Percentiles rank a stretch among this genome's conserved stretches.
Evolutionary conservation across 1,140 invertebrate species (phyloP).

Genomic region (Drosophila malerkotliana): DNA sequence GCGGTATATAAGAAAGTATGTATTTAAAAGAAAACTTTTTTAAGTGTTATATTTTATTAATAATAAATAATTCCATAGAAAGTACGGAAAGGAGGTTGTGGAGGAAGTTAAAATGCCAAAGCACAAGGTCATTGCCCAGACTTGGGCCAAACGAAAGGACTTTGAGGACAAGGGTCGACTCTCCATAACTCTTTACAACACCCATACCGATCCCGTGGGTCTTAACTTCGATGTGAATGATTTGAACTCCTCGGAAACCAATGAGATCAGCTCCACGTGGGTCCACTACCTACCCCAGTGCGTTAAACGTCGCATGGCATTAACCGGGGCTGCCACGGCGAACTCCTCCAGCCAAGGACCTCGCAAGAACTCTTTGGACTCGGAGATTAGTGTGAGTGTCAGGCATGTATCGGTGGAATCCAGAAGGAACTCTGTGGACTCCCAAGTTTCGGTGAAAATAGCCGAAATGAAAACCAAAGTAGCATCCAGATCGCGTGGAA

Average conservation of each 20-base stretch:
- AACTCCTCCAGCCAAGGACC: conserved; percentile 86
- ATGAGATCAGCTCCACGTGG: conserved; percentile 92
- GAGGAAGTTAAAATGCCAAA: conserved; percentile 91
- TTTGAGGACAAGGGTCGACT: conserved; percentile 92
- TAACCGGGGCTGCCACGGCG: conserved; percentile 87
- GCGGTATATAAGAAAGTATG: conserved; percentile 91
- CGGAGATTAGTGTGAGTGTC: conserved; percentile 91
- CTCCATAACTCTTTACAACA: conserved; percentile 93
- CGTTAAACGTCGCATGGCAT: conserved; percentile 91
- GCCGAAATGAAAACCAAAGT: conserved; percentile 91
- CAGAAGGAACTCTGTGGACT: conserved; percentile 92
- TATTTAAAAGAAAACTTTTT: not conserved
- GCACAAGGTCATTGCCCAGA: conserved; percentile 95
- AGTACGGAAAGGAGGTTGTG: conserved; percentile 88
- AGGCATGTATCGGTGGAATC: conserved; percentile 92
- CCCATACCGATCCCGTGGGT: conserved; percentile 95
- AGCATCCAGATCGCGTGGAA: conserved; percentile 84
- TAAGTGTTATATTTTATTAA: not conserved
- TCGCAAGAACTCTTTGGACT: conserved; percentile 88
- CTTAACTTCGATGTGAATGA: conserved; percentile 90
- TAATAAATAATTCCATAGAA: conserved; percentile 81
- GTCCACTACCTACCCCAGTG: conserved; percentile 94
- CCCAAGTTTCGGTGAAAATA: conserved; percentile 91
- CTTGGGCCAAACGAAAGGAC: conserved; percentile 94
- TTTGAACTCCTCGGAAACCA: conserved; percentile 90